Evolutionary conservation across 2,113 vertebrate species (phyloP).

Genomic region (Polypterus senegalus): DNA sequence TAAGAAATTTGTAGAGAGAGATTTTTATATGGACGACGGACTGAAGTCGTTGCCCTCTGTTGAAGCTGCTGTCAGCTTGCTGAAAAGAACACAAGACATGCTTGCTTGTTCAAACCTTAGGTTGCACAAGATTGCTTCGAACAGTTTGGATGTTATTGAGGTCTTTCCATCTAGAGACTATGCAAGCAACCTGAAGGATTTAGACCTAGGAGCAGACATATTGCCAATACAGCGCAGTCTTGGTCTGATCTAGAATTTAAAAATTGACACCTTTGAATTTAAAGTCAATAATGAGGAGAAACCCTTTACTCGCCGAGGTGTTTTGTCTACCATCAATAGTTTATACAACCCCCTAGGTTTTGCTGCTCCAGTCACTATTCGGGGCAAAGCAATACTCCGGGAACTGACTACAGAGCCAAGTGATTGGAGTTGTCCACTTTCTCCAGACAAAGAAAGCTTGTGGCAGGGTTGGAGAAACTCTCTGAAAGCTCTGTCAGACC

Average conservation of each 20-base stretch:
- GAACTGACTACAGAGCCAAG: background rate
- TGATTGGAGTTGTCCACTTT: background rate
- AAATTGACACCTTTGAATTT: background rate
- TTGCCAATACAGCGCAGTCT: too few species aligned
- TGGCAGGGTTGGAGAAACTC: background rate
- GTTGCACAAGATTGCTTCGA: background rate
- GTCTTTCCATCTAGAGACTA: too few species aligned
- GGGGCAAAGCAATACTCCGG: background rate
- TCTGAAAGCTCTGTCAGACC: background rate
- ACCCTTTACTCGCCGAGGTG: background rate
- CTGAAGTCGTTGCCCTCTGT: background rate
- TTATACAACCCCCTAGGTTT: background rate
- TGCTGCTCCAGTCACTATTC: background rate
- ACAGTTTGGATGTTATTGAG: too few species aligned
- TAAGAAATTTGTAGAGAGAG: background rate
- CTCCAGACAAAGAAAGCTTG: background rate
- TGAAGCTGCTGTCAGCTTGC: background rate
- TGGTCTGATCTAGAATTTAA: too few species aligned
- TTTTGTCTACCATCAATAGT: background rate
- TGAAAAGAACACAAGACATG: background rate
- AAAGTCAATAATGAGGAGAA: background rate
- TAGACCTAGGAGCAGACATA: too few species aligned
- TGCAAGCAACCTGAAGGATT: too few species aligned
- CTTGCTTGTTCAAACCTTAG: background rate
- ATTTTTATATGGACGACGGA: constrained; percentile 1